Conservation (phyloP, 2,888 invertebrate species). For the Drosophila tanythrix region DNA sequence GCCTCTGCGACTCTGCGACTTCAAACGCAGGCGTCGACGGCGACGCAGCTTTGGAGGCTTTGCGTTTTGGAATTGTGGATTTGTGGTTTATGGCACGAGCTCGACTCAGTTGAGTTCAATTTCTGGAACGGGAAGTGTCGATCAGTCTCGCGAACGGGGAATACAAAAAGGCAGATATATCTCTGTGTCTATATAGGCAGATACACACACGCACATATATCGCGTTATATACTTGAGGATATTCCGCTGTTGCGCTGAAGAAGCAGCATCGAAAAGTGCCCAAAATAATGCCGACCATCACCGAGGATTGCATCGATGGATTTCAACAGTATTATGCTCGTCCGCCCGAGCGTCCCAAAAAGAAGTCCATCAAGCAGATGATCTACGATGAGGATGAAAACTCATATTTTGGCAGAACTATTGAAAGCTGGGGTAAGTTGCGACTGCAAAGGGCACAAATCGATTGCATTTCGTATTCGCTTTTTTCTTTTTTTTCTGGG, state of each 20-base stretch:
- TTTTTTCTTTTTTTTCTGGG: not conserved
- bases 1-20: constrained; percentile 39
- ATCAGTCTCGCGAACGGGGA: constrained; percentile 53
- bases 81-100: constrained; percentile 66
- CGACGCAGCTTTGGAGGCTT: constrained; percentile 27
- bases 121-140: constrained; percentile 74
- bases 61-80: constrained; percentile 20
- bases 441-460: not conserved
- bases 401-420: constrained; percentile 91
- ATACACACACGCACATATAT: not conserved
- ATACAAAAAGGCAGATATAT: constrained; percentile 1
- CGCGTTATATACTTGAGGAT: constrained; percentile 34
- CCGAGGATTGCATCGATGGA: constrained; percentile 86
- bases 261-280: constrained; percentile 21
- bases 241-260: constrained; percentile 25
- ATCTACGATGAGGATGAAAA: constrained; percentile 91
- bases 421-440: constrained; percentile 94
- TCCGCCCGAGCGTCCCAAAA: constrained; percentile 87
- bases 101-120: constrained; percentile 64
- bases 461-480: not conserved
- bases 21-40: constrained; percentile 46
- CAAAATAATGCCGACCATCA: constrained; percentile 83
- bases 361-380: constrained; percentile 88
- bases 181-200: not conserved
- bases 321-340: constrained; percentile 89